Base-by-base conservation (phyloP, 2,888 invertebrate species). In the Mycalesis mineus region DNA sequence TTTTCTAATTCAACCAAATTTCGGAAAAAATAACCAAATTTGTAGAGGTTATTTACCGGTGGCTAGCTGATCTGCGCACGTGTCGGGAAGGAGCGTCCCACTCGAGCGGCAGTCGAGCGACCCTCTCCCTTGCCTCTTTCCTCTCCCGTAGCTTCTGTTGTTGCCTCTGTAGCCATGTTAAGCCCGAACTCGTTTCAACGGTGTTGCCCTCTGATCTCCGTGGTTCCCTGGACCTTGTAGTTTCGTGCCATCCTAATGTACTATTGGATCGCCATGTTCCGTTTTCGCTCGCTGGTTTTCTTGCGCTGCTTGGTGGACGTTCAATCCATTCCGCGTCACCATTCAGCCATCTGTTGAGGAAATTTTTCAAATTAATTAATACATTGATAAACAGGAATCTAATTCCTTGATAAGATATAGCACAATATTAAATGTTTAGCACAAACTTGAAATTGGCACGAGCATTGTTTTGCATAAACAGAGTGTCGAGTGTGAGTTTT, bases 81-180 rank as follows among this genome's bases (percentile, higher is more conserved):
- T 90, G 84, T 69, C 88, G 77, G 70, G 87, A 78, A 70, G 84
- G 76, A 62, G 87, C 79, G 73, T 87, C 90, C 87, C 88, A 86
- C 82, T 95, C 95, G 75, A 93, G 92, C 63, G 93, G 93, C 68
- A 92, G 91, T 65, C 94, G 91, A 78, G 95, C 94, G 73, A 94
- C 94, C 62, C 94, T 90, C 78, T 94, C 91, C 74, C 94, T 91
- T 60, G 94, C 93, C 76, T 95, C 95, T 69, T 93, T 91, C 67
- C 94, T 91, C 69, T 95, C 95, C 49, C 95, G 92, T 45, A 96
- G 90, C 77, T 95, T 95, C 77, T 95, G 92, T 74, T 96, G 96
- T 75, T 96, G 96, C 65, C 94, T 91, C 80, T 95, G 95, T 62
- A 96, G 90, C 96, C 96, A 96, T 55, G 95, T 94, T 64, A 94